Evolutionary conservation across 2,888 invertebrate species (phyloP).

Genomic region (Tenthredo mesomela): DNA sequence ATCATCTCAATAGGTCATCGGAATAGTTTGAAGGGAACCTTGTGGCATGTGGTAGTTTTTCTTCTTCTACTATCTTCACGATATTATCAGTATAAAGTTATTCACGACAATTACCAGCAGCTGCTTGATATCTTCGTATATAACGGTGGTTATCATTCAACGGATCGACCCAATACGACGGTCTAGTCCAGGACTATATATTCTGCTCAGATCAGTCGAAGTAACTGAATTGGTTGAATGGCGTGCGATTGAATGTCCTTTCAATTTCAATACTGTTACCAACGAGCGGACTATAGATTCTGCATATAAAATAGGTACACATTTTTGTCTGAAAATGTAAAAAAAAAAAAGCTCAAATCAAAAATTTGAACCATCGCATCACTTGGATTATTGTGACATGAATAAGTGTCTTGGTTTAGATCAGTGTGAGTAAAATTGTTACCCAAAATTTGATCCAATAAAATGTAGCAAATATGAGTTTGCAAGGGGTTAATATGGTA

Average conservation of each 20-base stretch:
- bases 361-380: background rate
- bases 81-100: background rate
- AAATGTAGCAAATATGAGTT: background rate
- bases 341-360: background rate
- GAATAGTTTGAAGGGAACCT: background rate
- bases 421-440: too few species aligned
- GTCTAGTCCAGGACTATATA: slow-evolving; percentile 7
- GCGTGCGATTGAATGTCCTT: background rate
- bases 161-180: background rate
- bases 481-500: background rate
- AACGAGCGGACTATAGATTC: background rate
- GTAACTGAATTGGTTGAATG: background rate
- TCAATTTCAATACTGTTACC: background rate
- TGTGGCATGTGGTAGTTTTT: background rate
- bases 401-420: too few species aligned
- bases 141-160: slow-evolving; percentile 20
- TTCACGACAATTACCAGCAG: background rate
- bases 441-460: background rate
- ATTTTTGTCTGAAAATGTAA: background rate
- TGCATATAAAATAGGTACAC: background rate
- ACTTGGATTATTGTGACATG: background rate
- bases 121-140: slow-evolving; percentile 4
- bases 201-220: background rate
- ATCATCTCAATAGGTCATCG: too few species aligned
- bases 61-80: background rate